Conservation (phyloP, 2,113 vertebrate species). For the Eptesicus fuscus region DNA sequence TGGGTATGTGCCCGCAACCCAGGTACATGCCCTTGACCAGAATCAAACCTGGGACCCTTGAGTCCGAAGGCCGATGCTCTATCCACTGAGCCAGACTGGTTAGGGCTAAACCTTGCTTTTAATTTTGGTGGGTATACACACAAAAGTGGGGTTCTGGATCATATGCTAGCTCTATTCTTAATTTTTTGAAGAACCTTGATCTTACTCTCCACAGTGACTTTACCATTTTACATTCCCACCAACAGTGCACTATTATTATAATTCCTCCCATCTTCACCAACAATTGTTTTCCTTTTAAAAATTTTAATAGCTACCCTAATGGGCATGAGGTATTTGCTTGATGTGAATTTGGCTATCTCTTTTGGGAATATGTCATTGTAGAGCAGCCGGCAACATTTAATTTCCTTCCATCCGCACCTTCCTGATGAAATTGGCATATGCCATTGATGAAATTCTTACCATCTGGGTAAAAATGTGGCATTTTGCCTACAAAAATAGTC, state of each 20-base stretch:
- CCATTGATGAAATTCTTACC: background rate
- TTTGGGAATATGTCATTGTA: background rate
- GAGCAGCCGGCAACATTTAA: background rate
- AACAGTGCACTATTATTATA: rapidly evolving
- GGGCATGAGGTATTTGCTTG: background rate
- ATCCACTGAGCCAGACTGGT: no score
- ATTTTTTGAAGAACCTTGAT: background rate
- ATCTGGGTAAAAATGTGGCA: background rate
- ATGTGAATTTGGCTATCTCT: rapidly evolving
- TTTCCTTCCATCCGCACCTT: background rate
- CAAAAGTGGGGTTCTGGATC: background rate
- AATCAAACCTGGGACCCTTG: no score
- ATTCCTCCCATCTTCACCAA: background rate
- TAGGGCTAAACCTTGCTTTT: background rate
- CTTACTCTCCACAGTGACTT: background rate
- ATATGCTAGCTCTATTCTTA: background rate
- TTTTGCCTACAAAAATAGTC: conserved; percentile 17
- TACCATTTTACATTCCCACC: background rate
- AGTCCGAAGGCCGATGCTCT: no score
- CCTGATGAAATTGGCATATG: background rate
- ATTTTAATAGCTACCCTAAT: background rate
- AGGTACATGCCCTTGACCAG: no score
- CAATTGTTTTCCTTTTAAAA: background rate
- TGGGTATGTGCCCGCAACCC: no score
- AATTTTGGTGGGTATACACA: background rate